Base-by-base conservation (phyloP, 2,888 invertebrate species). In the Blastobasis adustella region DNA sequence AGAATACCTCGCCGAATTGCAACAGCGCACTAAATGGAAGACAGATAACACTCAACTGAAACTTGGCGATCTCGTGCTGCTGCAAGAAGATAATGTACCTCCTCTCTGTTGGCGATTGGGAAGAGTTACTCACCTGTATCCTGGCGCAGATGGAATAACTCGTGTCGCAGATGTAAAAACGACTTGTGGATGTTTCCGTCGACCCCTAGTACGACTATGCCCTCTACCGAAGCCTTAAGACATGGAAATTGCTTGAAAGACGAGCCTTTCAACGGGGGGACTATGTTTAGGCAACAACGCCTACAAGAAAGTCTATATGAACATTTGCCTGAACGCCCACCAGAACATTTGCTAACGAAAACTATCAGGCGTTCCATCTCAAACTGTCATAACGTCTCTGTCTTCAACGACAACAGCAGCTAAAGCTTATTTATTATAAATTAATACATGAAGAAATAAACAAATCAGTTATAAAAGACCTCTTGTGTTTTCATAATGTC, bases 11-110 rank as follows among this genome's bases (percentile, higher is more conserved):
- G 41, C 51, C 1, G 58, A 59, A 42, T 46, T 71, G 0, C 67
- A 68, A 44, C 62, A 65, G 42, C n/a, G 65, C 36, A 54, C 56
- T 1, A 66, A 67, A 51, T 68, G 67, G 67, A 50, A 49, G 36
- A 47, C 38, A 0, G 49, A 52, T 10, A 49, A 8, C 10, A 45
- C 49, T 6, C 46, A 45, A 37, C 52, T 62, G 0, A 52, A 52
- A 4, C 37, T 57, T 8, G 57, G 55, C 9, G 55, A 58, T 10
- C 37, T 58, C 43, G 59, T 61, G 1, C 47, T 59, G 6, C 37
- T 61, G 0, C 49, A 55, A 4, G 61, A 61, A 38, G 58, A 59
- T 6, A 8, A 46, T 8, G 42, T 49, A 1, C 53, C 53, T 8
- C 53, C 55, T 6, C 44, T 53, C 8, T 6, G 37, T 36, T 56